phyloP scores from a whole-genome alignment of 1,140 invertebrate species.

The Portunus trituberculatus region DNA sequence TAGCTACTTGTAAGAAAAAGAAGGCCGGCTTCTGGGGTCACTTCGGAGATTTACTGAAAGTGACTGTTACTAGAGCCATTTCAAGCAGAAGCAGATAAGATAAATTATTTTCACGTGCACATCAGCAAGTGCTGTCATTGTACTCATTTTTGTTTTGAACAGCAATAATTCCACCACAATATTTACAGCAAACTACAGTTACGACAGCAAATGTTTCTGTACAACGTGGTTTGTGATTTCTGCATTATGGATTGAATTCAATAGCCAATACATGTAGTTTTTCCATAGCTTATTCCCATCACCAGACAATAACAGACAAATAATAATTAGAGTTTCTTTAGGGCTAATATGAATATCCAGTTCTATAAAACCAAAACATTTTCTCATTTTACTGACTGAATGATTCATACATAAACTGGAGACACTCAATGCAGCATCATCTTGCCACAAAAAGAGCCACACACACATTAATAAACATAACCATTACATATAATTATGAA shows the following conservation, averaged over 20 bases:
- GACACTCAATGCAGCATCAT: too few relatives aligned
- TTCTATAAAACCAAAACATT: too few relatives aligned
- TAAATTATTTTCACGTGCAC: not conserved
- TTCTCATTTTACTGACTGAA: too few relatives aligned
- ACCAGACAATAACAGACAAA: not conserved
- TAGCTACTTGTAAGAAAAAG: not conserved
- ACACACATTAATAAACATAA: too few relatives aligned
- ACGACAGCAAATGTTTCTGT: not conserved
- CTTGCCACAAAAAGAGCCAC: too few relatives aligned
- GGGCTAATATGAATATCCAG: too few relatives aligned
- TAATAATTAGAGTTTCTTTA: too few relatives aligned
- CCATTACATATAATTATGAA: too few relatives aligned
- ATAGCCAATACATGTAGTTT: slow-evolving; percentile 48
- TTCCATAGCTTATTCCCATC: not conserved
- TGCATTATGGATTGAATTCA: slow-evolving; percentile 37
- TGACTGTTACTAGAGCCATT: not conserved
- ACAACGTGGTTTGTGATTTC: not conserved
- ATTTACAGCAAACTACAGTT: not conserved
- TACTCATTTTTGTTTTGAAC: not conserved
- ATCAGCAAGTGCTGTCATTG: slow-evolving; percentile 29
- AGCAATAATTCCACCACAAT: not conserved
- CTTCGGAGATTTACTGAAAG: slow-evolving; percentile 43
- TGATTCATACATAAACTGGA: too few relatives aligned
- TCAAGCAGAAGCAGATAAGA: not conserved
- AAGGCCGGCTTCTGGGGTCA: slow-evolving; percentile 21